Conservation (phyloP, 2,888 invertebrate genomes). For the Spialia ferax region DNA sequence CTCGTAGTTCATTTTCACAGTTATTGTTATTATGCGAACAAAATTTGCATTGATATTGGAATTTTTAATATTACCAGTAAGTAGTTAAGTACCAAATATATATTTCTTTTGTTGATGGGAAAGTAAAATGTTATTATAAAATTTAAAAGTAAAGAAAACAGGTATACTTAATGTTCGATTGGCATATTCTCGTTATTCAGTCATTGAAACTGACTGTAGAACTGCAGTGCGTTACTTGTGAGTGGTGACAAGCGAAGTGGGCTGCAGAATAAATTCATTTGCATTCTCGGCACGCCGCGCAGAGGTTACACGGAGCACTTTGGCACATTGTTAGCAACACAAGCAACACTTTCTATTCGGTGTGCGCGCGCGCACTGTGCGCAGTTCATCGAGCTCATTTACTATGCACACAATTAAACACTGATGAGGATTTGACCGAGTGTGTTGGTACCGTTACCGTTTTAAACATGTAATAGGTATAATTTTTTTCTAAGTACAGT, state of each 20-base stretch:
- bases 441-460: not conserved
- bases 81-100: too few relatives aligned
- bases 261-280: constrained; percentile 19
- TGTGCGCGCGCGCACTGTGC: constrained; percentile 28
- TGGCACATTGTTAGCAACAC: constrained; percentile 69
- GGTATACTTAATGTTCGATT: too few relatives aligned
- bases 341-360: constrained; percentile 75
- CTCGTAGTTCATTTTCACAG: too few relatives aligned
- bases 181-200: too few relatives aligned
- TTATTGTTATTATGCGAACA: too few relatives aligned
- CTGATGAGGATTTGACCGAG: not conserved
- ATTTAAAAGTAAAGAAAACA: too few relatives aligned
- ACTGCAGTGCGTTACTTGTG: not conserved
- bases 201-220: not conserved
- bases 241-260: not conserved
- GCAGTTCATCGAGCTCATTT: constrained; percentile 45
- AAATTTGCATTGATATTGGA: too few relatives aligned
- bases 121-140: too few relatives aligned
- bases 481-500: too few relatives aligned
- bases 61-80: too few relatives aligned
- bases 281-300: constrained; percentile 20
- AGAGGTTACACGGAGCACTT: constrained; percentile 43
- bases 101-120: too few relatives aligned
- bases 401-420: constrained; percentile 45
- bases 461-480: not conserved